Evolutionary conservation across 2,888 invertebrate genomes (phyloP).

Genomic region (Carabus problematicus): DNA sequence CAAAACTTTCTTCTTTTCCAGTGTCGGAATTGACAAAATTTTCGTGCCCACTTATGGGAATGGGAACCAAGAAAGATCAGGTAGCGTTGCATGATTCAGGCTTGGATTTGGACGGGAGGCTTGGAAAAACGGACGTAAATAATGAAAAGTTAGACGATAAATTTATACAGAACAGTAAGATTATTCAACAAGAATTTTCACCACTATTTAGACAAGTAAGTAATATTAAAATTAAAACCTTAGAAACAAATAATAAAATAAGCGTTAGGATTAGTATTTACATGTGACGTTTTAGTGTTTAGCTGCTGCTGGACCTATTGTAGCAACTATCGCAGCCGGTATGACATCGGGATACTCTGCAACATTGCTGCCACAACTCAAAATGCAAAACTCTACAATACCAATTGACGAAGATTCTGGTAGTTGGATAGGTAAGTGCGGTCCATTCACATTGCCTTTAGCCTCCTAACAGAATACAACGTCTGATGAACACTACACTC

Average conservation of each 20-base stretch:
- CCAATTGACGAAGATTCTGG: conserved; percentile 61
- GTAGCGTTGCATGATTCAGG: conserved; percentile 11
- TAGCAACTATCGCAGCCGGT: conserved; percentile 66
- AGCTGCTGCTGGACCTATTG: conserved; percentile 64
- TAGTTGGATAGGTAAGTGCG: conserved; percentile 67
- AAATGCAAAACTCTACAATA: conserved; percentile 58
- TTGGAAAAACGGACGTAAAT: conserved; percentile 17
- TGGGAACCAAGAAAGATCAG: conserved; percentile 38
- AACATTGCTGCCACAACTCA: conserved; percentile 68
- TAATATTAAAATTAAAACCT: conserved; percentile 3
- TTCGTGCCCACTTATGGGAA: conserved; percentile 21
- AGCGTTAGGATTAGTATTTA: conserved; percentile 1
- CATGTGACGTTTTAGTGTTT: conserved; percentile 59
- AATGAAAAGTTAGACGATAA: conserved; percentile 29
- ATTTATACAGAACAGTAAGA: conserved; percentile 24
- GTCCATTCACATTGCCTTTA: not conserved
- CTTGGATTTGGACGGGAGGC: conserved; percentile 11
- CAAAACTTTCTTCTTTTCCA: conserved; percentile 13
- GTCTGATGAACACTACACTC: too few species aligned
- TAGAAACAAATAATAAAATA: not conserved
- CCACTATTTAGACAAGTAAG: conserved; percentile 39
- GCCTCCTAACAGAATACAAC: not conserved
- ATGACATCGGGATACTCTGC: conserved; percentile 71
- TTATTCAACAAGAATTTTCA: conserved; percentile 26
- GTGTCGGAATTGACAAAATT: conserved; percentile 23